Evolutionary conservation across 2,888 invertebrate genomes (phyloP), one percentile per base, ranked within the genome.

Genomic region (Melinopterus prodromus): DNA sequence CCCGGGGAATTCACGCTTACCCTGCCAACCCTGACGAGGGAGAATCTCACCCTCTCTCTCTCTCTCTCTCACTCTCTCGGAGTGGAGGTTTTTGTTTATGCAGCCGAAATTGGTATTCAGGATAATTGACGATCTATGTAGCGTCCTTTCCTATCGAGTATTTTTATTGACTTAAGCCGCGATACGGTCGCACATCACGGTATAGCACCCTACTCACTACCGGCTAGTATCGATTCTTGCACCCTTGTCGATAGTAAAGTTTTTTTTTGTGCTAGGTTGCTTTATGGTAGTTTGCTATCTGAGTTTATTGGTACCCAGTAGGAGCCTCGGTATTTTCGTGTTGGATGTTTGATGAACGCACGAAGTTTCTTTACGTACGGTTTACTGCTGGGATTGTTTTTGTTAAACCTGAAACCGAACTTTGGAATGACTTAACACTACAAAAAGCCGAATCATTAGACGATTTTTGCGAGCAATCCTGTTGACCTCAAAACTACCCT

Each of bases 1-100:
- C 37, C 74, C 74, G 74, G 74, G 74, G 74, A 74, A 74, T 74
- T 74, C 74, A 35, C 74, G 74, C n/a, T 37, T 35, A 37, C 35
- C 37, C 37, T 35, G 35, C 74, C 36, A 74, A 74, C 37, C 35
- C 74, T 74, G 74, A 74, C 35, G 74, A 53, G 53, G 53, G 53
- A 9, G 53, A 53, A 53, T 53, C 53, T 53, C 53, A 9, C 53
- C 53, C 53, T 26, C 3, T 26, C 26, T 26, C 26, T 26, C 26
- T 26, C 26, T 26, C 26, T 26, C 26, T 26, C 3, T 26, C 26
- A 2, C 26, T 26, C 26, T 26, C 26, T 26, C 26, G 26, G 26
- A 26, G 26, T 26, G 26, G 26, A 1, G 36, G 36, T 74, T 74
- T 74, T 74, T 74, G 74, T 74, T 74, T 74, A 74, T 37, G 74